Evolutionary conservation across 2,888 invertebrate species (phyloP), one percentile per base, ranked within the genome.

Genomic region (Macrosiphum euphorbiae): DNA sequence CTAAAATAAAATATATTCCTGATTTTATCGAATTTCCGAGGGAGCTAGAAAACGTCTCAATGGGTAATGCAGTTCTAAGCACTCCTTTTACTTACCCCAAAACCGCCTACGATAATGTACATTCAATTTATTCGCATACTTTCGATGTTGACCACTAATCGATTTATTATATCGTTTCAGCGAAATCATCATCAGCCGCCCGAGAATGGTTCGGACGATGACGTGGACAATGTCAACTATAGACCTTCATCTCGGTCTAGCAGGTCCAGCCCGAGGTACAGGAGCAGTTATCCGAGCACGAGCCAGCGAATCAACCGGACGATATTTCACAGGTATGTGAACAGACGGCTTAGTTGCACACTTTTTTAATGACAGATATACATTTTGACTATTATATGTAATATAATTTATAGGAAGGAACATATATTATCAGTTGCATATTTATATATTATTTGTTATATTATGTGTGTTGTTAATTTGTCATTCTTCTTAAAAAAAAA

Each of bases 191-290:
- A 94, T 90, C 94, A 86, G 24, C 90, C 87, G 3, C 52, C 61
- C 35, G 94, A 94, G 78, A 94, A 94, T 52, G 94, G 85, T 86
- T 93, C 85, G 11, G 94, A 94, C 52, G 94, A 94, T 13, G 94
- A 94, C 61, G 94, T 94, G 52, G 94, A 94, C 94, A 94, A 94
- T 86, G 87, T 86, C 24, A 94, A 94, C n/a, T 94, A 94, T 87
- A 94, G 94, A 4, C 94, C 94, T 2, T 94, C 94, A 85, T 94
- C 94, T 52, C 50, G 94, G 67, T 94, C 94, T 5, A 94, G 94
- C 24, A 86, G 94, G 67, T 94, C 94, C 24, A 94, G 94, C 86
- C 94, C 94, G 28, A 86, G 94, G 52, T 94, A 94, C 52, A 90
- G 94, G 67, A 94, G 94, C 26, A 94, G 94, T 44, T 94, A 94